Evolutionary conservation across 2,797 vertebrate genomes (phyloP).

Genomic region (Paramormyrops hopkinsi): DNA sequence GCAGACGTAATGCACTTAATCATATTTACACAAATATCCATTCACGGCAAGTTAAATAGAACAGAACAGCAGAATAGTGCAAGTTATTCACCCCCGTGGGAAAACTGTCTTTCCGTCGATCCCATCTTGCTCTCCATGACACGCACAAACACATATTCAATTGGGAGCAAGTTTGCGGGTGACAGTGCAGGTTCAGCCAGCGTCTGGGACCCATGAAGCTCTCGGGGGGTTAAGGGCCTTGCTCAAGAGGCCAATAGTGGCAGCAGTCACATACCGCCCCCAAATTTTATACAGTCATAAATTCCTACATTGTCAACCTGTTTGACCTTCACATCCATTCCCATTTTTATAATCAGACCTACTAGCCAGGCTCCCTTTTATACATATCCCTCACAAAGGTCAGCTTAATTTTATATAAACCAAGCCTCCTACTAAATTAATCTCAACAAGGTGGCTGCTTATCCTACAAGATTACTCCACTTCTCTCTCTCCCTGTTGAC

Average conservation of each 20-base stretch:
- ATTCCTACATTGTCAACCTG: background rate
- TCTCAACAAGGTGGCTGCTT: background rate
- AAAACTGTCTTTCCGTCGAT: background rate
- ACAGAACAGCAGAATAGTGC: background rate
- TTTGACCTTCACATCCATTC: background rate
- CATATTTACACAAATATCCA: background rate
- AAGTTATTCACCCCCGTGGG: background rate
- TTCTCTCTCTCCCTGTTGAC: background rate
- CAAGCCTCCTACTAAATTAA: background rate
- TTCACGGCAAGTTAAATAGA: background rate
- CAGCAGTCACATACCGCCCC: background rate
- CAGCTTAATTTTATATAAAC: background rate
- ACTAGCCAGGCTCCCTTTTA: background rate
- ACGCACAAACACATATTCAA: background rate
- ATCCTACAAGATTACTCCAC: background rate
- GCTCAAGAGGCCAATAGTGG: background rate
- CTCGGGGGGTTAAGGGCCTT: background rate
- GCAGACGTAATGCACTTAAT: background rate
- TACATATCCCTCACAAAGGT: background rate
- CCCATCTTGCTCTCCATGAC: background rate
- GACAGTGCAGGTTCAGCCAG: background rate
- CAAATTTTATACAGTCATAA: background rate
- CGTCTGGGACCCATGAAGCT: background rate
- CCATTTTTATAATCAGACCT: background rate
- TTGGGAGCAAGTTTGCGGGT: background rate